Conservation (phyloP, 2,797 vertebrate species). For the Hozukius guyotensis region DNA sequence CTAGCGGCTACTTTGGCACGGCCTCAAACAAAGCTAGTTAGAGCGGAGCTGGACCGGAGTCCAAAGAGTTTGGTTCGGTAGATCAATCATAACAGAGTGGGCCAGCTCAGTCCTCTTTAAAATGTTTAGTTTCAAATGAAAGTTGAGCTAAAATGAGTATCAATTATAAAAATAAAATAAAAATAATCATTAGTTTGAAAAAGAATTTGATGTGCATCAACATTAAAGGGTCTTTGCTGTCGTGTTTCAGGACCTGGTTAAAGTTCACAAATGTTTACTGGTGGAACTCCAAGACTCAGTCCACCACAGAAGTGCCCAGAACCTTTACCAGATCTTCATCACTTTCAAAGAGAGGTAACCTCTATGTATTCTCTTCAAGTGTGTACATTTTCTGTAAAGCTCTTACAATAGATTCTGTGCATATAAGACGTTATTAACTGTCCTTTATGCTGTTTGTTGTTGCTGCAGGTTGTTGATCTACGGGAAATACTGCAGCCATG, state of each 20-base stretch:
- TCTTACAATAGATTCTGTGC: background rate
- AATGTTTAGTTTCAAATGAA: background rate
- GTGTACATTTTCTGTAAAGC: background rate
- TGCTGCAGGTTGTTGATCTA: constrained; percentile 91
- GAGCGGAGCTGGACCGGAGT: too few relatives aligned
- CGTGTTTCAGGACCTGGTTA: constrained; percentile 90
- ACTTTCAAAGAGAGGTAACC: constrained; percentile 94
- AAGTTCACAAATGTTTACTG: constrained; percentile 92
- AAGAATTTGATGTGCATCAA: background rate
- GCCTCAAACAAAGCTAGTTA: too few relatives aligned
- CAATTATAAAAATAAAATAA: too few relatives aligned
- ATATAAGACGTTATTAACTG: background rate
- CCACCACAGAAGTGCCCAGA: constrained; percentile 90
- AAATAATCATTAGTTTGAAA: background rate
- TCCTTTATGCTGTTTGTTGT: background rate
- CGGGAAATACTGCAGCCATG: constrained; percentile 96
- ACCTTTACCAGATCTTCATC: constrained; percentile 95
- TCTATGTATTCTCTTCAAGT: background rate
- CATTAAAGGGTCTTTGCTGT: background rate
- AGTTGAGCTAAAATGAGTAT: background rate
- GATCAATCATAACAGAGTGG: too few relatives aligned
- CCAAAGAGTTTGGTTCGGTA: too few relatives aligned
- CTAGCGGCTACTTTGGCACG: too few relatives aligned
- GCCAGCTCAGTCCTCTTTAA: background rate
- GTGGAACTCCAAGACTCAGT: constrained; percentile 93